Evolutionary conservation across 2,797 vertebrate genomes (phyloP), one percentile per base, ranked within the genome.

Genomic region (Lithobates pipiens): DNA sequence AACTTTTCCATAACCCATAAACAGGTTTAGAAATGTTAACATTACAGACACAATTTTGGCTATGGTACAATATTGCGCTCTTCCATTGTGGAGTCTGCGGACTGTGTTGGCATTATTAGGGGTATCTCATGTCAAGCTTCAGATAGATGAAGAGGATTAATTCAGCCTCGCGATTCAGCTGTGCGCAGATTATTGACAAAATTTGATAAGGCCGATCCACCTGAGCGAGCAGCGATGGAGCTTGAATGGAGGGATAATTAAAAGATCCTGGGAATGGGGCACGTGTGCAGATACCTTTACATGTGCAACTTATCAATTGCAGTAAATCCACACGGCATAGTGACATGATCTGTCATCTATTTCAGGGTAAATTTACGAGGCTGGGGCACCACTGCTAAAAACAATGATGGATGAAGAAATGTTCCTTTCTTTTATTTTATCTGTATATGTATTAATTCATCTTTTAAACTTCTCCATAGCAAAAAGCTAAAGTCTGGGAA

Each of bases 301-400:
- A 75, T 67, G 32, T 29, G 32, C 39, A 74, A 63, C 61, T 83
- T 39, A 83, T 68, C 81, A 46, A 29, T 25, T 67, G 70, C 61
- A 54, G 50, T n/a, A 70, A 34, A 32, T 32, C 78, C 21, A 57
- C 39, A 13, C 73, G 10, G 6, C 18, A 21, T 15, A 76, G 10
- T 68, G 73, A 75, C 72, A 65, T 73, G 57, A 82, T 82, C 80
- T 75, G 80, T 81, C 69, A 81, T 25, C 18, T 61, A 34, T 82
- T 46, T 82, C n/a, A 74, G 21, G 34, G 16, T 10, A 74, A 42
- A 73, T 74, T 74, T 74, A 16, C n/a, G 29, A 23, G 23, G 25
- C 13, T 18, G 50, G 10, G 15, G 10, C 15, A 46, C 44, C 44
- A 18, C 15, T 54, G 16, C 4, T 54, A 18, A 54, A 15, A 13